A percentile compares a stretch with the other conserved stretches of the same genome.
These are phyloP conservation scores for Sycophaga agraensis DNA, from an alignment of 1,140 invertebrate species.

Conservation along the genomic window DNA sequence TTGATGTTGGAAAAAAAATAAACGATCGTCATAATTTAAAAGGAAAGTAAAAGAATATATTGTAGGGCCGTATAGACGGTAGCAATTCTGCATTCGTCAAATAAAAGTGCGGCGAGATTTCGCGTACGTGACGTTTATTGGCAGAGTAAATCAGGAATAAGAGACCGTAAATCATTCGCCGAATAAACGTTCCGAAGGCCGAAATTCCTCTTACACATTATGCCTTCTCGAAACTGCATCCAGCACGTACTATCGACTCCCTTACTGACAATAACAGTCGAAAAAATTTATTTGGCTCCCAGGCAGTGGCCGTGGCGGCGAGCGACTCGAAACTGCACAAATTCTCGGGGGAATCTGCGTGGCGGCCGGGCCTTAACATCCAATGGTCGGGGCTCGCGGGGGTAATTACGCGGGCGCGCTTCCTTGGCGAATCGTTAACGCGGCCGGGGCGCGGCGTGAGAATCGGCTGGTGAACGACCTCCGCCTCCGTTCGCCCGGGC, in stretches of 20 bases:
- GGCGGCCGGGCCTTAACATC: no score
- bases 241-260: no score
- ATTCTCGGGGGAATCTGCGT: no score
- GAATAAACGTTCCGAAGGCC: constrained; percentile 11
- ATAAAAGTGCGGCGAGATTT: constrained; percentile 23
- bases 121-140: background rate
- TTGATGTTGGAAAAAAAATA: no score
- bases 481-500: constrained; percentile 17
- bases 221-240: constrained; percentile 5
- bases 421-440: no score
- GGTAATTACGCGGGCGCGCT: background rate
- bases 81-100: constrained; percentile 9
- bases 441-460: constrained; percentile 27
- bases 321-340: no score
- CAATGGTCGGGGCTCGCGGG: background rate
- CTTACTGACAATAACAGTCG: no score
- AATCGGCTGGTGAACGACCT: constrained; percentile 43
- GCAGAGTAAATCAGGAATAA: constrained; percentile 10
- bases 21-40: no score
- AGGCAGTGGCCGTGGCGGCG: no score
- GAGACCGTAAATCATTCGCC: constrained; percentile 11
- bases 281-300: no score
- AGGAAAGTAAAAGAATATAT: no score
- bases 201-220: background rate
- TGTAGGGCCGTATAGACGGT: constrained; percentile 6